Evolutionary conservation across 2,888 invertebrate genomes (phyloP), one percentile per base, ranked within the genome.

Genomic region (Corythucha ciliata): DNA sequence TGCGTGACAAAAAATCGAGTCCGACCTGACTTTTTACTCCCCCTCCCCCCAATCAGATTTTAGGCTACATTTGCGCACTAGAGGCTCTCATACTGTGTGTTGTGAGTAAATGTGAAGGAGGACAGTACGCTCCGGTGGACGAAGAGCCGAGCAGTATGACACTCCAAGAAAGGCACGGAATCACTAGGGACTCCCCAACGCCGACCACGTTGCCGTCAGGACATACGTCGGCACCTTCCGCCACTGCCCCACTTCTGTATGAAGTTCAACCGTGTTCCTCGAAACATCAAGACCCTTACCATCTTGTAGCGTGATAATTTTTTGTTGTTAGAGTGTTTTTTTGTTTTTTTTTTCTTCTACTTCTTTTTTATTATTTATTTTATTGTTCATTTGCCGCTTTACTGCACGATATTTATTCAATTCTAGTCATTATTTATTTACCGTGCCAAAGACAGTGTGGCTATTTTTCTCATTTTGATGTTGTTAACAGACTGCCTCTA

Each of bases 101-200:
- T 60, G 70, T 78, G 60, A 75, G 77, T 61, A 71, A 72, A 61
- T 77, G 74, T 67, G 72, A 73, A 59, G 61, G 62, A 33, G 72
- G 71, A 61, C 72, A 73, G 61, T 78, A 78, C 64, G 73, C 75
- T 58, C 77, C 76, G 53, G 77, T 78, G 53, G 74, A 74, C 59
- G 78, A 78, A 65, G 79, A 79, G 65, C 74, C 75, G 54, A 77
- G 77, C 66, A 72, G 73, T 61, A 67, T 74, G 64, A 73, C 71
- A 58, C 68, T 74, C 58, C 72, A 73, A 61, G 74, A 74, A 65
- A 68, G 72, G 59, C 72, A 72, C 63, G 53, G 53, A 18, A 53
- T 53, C 24, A 53, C 51, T 8, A 66, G 70, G 66, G 69, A 68
- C 59, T 70, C 75, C 25, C 60, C 58, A 33, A 58, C 63, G 57